These are phyloP conservation scores for Ornithoptera priamus DNA, from an alignment of 2,888 invertebrate genomes.

Conservation along the genomic window DNA sequence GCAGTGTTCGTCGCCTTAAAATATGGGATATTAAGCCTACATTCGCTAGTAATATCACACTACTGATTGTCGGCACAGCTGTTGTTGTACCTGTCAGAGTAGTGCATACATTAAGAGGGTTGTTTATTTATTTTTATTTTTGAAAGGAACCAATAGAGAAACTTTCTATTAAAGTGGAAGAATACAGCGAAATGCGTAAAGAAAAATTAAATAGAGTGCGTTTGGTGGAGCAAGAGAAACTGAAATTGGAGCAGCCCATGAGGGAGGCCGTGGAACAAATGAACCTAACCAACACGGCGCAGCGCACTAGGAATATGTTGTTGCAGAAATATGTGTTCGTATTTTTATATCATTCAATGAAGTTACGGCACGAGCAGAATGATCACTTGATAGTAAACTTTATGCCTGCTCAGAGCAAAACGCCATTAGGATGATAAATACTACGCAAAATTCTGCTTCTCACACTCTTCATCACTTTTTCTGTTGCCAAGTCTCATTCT, in stretches of 20 bases:
- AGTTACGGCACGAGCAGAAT: no score
- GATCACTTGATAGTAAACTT: no score
- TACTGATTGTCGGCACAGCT: no score
- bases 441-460: no score
- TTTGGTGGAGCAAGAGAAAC: conserved; percentile 87
- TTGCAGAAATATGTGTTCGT: conserved; percentile 85
- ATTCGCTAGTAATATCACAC: no score
- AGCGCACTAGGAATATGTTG: conserved; percentile 84
- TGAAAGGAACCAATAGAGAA: conserved; percentile 86
- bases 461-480: no score
- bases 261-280: conserved; percentile 88
- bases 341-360: background rate
- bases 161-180: conserved; percentile 86
- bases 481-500: no score
- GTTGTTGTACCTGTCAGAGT: background rate
- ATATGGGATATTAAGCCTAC: no score
- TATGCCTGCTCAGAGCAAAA: no score
- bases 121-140: background rate
- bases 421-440: no score
- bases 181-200: conserved; percentile 84
- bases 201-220: conserved; percentile 93
- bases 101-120: background rate
- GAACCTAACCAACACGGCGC: conserved; percentile 87
- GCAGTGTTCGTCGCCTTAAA: no score
- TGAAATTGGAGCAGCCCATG: conserved; percentile 88